These are phyloP conservation scores for Eugnorisma glareosa DNA, from an alignment of 2,888 invertebrate species.

Conservation along the genomic window DNA sequence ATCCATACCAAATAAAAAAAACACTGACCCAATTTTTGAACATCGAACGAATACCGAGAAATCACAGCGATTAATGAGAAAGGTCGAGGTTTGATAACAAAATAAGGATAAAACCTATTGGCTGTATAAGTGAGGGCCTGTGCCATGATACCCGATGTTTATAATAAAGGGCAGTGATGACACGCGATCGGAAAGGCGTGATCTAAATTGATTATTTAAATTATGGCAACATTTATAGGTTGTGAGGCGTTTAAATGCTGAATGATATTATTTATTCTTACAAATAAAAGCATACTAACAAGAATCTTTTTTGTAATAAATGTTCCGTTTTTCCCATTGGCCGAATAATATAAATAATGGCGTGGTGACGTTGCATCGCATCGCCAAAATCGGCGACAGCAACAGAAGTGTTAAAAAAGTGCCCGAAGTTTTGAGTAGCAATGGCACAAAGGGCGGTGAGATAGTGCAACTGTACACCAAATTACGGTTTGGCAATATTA, in stretches of 20 bases:
- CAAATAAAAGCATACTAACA: background rate
- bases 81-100: constrained; percentile 58
- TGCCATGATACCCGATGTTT: constrained; percentile 70
- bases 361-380: background rate
- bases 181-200: constrained; percentile 77
- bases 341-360: background rate
- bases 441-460: background rate
- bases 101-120: constrained; percentile 59
- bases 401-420: background rate
- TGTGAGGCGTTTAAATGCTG: background rate
- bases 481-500: background rate
- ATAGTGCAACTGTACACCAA: background rate
- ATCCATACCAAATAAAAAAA: constrained; percentile 33
- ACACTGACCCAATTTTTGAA: constrained; percentile 54
- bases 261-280: background rate
- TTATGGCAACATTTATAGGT: constrained; percentile 9
- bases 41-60: constrained; percentile 58
- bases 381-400: background rate
- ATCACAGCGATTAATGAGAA: constrained; percentile 59
- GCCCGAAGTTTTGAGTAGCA: background rate
- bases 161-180: constrained; percentile 75
- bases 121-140: constrained; percentile 57
- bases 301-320: background rate
- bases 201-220: constrained; percentile 73
- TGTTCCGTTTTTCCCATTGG: background rate